A percentile compares a stretch with the other conserved stretches of the same genome.
Conservation (phyloP, 1,140 invertebrate genomes). For the Sinonovacula constricta region DNA sequence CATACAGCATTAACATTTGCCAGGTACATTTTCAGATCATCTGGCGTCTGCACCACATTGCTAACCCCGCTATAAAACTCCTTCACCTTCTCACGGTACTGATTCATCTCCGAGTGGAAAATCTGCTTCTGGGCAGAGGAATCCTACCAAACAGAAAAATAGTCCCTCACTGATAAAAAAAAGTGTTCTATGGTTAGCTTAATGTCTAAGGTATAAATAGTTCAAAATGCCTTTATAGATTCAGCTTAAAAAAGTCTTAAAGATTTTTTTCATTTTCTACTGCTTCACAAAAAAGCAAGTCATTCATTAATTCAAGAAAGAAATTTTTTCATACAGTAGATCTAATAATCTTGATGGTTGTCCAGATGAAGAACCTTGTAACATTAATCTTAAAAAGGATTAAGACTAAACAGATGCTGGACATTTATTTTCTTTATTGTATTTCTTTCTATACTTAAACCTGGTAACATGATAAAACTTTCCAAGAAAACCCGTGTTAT, state of each 20-base stretch:
- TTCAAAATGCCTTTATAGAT: background rate
- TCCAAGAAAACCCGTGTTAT: background rate
- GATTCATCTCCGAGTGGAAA: conserved; percentile 30
- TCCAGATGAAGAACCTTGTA: too few relatives aligned
- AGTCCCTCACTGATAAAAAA: too few relatives aligned
- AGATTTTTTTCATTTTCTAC: too few relatives aligned
- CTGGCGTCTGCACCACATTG: background rate
- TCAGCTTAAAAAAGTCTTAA: background rate
- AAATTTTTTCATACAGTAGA: too few relatives aligned
- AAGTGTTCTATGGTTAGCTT: too few relatives aligned
- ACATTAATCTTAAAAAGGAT: too few relatives aligned
- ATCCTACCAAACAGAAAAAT: background rate
- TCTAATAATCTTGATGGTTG: too few relatives aligned
- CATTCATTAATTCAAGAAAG: too few relatives aligned
- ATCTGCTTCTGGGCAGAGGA: conserved; percentile 26
- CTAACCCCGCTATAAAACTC: conserved; percentile 36
- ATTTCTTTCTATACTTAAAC: background rate
- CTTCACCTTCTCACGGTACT: conserved; percentile 19
- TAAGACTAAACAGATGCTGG: too few relatives aligned
- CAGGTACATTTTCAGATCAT: conserved; percentile 20
- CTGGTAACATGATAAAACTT: too few relatives aligned
- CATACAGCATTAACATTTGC: conserved; percentile 15
- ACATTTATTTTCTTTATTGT: background rate
- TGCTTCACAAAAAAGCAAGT: too few relatives aligned
- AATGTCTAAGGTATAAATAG: too few relatives aligned